phyloP scores from a whole-genome alignment of 2,797 vertebrate genomes.

The Artibeus jamaicensis region DNA sequence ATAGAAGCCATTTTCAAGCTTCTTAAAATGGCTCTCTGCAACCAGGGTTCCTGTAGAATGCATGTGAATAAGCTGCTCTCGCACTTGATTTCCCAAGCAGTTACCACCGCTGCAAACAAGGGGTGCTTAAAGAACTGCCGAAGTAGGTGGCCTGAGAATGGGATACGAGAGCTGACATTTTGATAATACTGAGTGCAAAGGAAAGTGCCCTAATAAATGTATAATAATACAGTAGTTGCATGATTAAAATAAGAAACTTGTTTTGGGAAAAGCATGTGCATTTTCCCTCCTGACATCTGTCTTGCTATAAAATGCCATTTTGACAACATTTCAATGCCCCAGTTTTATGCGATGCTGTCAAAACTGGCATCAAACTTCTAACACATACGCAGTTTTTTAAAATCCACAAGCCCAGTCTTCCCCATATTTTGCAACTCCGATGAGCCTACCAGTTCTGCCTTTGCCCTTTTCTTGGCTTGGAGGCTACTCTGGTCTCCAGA shows the following conservation, averaged over 20 bases:
- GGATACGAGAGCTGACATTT: neutral
- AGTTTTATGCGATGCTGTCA: neutral
- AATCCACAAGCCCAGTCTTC: neutral
- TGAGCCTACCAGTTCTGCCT: constrained; percentile 71
- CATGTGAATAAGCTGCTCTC: neutral
- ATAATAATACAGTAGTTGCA: neutral
- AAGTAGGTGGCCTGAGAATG: neutral
- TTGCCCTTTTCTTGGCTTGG: constrained; percentile 67
- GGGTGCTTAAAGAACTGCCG: neutral
- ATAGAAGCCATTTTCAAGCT: neutral
- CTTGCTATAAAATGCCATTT: neutral
- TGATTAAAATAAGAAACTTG: neutral
- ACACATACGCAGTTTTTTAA: neutral
- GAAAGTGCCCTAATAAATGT: neutral
- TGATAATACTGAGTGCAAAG: neutral
- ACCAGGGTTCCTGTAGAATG: neutral
- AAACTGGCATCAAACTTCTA: neutral
- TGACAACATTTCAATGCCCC: neutral
- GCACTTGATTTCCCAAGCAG: neutral
- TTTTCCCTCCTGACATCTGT: neutral
- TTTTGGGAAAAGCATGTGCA: neutral
- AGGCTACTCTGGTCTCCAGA: constrained; percentile 74
- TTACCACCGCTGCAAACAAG: neutral
- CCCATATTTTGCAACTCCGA: neutral
- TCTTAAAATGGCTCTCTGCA: neutral